phyloP scores from a whole-genome alignment of 92 coral and sea anemone species.

The Porites lobata region DNA sequence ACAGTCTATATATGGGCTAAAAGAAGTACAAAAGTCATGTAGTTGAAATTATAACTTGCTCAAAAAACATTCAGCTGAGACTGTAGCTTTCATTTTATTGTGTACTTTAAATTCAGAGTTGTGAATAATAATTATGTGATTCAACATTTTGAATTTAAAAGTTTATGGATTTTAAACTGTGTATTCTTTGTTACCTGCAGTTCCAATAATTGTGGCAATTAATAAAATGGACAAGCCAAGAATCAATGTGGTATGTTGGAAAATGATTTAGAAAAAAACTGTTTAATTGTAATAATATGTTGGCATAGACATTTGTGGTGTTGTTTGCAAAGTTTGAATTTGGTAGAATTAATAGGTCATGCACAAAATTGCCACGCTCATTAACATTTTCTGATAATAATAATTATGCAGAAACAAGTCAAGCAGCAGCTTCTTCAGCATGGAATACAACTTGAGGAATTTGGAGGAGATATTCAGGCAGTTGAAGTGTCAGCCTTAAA shows the following conservation, averaged over 20 bases:
- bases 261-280: neutral
- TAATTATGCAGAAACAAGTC: slow-evolving; percentile 71
- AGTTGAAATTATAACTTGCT: no score
- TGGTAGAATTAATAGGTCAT: no score
- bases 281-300: neutral
- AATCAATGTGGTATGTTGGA: slow-evolving; percentile 80
- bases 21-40: no score
- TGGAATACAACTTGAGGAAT: slow-evolving; percentile 97
- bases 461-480: slow-evolving; percentile 96
- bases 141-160: no score
- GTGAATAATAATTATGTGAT: no score
- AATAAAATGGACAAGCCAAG: slow-evolving; percentile 95
- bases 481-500: slow-evolving; percentile 94
- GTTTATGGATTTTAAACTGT: neutral
- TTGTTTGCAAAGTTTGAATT: no score
- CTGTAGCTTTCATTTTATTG: no score
- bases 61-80: no score
- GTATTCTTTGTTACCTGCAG: slow-evolving; percentile 47
- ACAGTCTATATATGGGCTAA: no score
- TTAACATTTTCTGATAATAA: neutral
- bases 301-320: no score
- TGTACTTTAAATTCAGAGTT: no score
- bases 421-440: slow-evolving; percentile 92
- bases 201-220: slow-evolving; percentile 95
- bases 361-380: no score